These are phyloP conservation scores for Hypocryptadius cinnamomeus DNA, from an alignment of 2,113 vertebrate genomes.

Conservation along the genomic window DNA sequence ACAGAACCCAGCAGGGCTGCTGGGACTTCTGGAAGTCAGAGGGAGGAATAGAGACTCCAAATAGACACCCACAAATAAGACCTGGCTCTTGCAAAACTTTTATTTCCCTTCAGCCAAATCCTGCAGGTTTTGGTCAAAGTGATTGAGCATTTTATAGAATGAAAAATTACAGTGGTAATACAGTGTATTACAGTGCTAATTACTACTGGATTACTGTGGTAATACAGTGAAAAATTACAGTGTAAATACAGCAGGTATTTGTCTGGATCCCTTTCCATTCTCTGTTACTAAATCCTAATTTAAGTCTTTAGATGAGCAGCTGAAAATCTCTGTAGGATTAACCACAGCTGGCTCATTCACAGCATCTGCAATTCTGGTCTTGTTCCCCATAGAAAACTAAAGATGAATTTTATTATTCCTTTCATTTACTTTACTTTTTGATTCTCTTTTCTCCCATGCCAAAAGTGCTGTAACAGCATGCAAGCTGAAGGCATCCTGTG, in stretches of 20 bases:
- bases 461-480: not conserved
- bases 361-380: not conserved
- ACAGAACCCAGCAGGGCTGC: not conserved
- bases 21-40: not conserved
- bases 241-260: not conserved
- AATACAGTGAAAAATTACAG: not conserved
- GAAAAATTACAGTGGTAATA: not conserved
- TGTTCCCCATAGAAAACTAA: not conserved
- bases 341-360: not conserved
- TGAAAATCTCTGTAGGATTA: not conserved
- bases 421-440: not conserved
- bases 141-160: not conserved
- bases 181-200: not conserved
- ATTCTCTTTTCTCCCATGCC: not conserved
- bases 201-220: not conserved
- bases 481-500: not conserved
- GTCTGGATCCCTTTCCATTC: not conserved
- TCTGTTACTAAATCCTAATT: not conserved
- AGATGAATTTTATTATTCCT: not conserved
- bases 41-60: not conserved
- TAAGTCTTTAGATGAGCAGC: not conserved
- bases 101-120: not conserved
- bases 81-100: not conserved
- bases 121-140: not conserved
- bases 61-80: not conserved